Conservation (phyloP, 2,113 vertebrate species). For the Tretioscincus oriximinensis region DNA sequence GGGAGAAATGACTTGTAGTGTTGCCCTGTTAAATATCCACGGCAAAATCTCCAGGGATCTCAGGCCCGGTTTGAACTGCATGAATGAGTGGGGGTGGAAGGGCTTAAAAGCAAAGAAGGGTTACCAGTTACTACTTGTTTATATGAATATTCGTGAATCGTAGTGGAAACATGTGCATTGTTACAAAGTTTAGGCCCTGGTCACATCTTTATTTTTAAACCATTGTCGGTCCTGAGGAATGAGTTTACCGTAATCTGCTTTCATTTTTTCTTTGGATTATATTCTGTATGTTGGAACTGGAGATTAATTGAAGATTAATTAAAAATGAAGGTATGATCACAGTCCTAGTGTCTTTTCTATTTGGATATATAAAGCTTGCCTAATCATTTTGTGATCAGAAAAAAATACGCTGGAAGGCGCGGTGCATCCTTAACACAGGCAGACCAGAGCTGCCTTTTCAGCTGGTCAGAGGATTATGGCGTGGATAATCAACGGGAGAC, state of each 20-base stretch:
- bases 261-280: constrained; percentile 1
- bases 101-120: constrained; percentile 2
- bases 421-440: rapidly evolving
- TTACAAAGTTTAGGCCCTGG: too few species aligned
- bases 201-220: too few species aligned
- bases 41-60: constrained; percentile 17
- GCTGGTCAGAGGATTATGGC: not conserved
- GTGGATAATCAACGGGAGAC: too few species aligned
- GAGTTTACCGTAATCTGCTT: not conserved
- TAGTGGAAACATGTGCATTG: too few species aligned
- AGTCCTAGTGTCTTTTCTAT: not conserved
- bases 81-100: not conserved
- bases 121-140: too few species aligned
- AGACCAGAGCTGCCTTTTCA: not conserved
- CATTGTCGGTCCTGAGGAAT: too few species aligned
- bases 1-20: not conserved
- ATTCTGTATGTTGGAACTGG: not conserved
- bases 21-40: constrained; percentile 1
- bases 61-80: not conserved
- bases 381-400: not conserved
- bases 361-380: not conserved
- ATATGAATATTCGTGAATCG: too few species aligned
- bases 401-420: not conserved
- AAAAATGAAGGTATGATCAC: not conserved
- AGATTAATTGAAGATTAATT: too few species aligned